phyloP scores from a whole-genome alignment of 1,140 invertebrate species.

The Neuroterus valhalla region DNA sequence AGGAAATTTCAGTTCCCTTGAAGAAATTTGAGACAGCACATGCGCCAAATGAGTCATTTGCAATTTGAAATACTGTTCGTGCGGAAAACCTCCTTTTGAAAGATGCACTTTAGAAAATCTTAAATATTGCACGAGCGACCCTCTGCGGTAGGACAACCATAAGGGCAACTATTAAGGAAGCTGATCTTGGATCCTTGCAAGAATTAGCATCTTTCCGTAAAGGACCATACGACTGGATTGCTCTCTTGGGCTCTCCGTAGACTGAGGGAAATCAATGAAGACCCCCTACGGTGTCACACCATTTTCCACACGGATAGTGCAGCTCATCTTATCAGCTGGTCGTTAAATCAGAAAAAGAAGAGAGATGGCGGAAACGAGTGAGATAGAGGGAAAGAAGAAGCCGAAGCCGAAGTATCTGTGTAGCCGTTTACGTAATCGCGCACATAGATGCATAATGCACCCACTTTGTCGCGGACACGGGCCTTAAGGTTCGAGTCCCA shows the following conservation, averaged over 20 bases:
- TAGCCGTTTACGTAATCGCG: conserved; percentile 26
- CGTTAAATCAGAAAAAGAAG: neutral
- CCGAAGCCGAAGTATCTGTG: neutral
- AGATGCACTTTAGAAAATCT: no score
- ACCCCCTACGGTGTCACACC: no score
- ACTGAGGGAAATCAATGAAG: no score
- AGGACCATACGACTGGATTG: no score
- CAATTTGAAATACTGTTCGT: neutral
- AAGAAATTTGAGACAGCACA: neutral
- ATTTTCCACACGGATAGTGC: no score
- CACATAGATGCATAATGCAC: conserved; percentile 29
- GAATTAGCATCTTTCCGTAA: no score
- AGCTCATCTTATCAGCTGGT: neutral
- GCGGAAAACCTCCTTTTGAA: no score
- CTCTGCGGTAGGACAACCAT: no score
- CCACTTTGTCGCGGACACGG: conserved; percentile 59
- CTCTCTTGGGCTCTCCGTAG: no score
- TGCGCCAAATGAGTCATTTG: neutral
- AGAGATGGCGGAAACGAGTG: neutral
- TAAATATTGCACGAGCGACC: no score
- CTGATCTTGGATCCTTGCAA: no score
- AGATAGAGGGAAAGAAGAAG: conserved; percentile 19
- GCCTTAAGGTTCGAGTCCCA: conserved; percentile 66
- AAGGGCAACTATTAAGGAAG: no score
- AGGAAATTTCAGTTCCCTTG: conserved; percentile 3